Evolutionary conservation across 2,888 invertebrate genomes (phyloP).

Genomic region (Eucera pruinosa): DNA sequence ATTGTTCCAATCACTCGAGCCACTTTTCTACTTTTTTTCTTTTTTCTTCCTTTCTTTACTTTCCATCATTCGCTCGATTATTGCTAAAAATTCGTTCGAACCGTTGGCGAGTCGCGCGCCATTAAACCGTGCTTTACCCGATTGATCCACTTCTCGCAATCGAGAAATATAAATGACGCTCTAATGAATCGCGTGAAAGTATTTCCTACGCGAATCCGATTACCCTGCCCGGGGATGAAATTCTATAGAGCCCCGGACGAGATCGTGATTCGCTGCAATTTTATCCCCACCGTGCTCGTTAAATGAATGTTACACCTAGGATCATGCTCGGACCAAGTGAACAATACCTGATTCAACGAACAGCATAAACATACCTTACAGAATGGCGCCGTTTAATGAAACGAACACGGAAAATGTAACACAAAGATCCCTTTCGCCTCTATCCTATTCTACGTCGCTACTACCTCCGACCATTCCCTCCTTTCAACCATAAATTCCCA

Average conservation of each 20-base stretch:
- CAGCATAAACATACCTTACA: slow-evolving; percentile 28
- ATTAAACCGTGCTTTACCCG: slow-evolving; percentile 25
- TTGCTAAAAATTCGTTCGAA: not conserved
- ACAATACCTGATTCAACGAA: slow-evolving; percentile 40
- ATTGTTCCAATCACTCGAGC: not conserved
- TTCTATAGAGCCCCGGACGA: slow-evolving; percentile 10
- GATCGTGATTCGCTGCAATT: slow-evolving; percentile 34
- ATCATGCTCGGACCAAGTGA: slow-evolving; percentile 22
- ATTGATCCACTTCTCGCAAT: slow-evolving; percentile 3
- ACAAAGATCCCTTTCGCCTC: not conserved
- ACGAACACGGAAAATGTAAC: slow-evolving; percentile 8
- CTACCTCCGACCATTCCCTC: not conserved
- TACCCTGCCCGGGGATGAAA: slow-evolving; percentile 9
- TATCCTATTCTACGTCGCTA: not conserved
- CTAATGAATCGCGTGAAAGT: slow-evolving; percentile 39
- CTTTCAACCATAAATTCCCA: not conserved
- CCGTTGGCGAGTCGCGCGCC: not conserved
- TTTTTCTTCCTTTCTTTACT: no score
- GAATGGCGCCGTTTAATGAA: slow-evolving; percentile 26
- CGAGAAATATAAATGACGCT: slow-evolving; percentile 32
- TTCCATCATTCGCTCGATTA: no score
- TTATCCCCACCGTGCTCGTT: slow-evolving; percentile 1
- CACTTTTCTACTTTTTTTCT: not conserved
- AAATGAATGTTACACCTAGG: slow-evolving; percentile 30
- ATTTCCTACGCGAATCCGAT: slow-evolving; percentile 42